These are phyloP conservation scores for Koerneria pararmatus DNA, from an alignment of 2,888 invertebrate species.

Conservation along the genomic window DNA sequence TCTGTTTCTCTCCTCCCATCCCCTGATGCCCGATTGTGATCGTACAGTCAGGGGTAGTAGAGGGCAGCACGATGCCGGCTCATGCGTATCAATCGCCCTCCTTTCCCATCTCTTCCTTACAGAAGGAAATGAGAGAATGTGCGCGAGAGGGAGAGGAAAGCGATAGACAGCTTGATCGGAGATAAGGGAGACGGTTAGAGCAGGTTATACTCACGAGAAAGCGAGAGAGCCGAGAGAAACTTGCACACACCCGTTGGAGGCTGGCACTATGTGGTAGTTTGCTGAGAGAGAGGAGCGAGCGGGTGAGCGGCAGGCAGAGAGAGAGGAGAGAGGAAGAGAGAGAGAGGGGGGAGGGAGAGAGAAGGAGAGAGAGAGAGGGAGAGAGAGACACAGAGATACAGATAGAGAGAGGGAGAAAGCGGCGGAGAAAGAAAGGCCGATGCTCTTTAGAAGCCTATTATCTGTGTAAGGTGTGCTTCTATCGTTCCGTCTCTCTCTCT, in stretches of 20 bases:
- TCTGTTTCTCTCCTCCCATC: background rate
- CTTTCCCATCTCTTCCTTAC: background rate
- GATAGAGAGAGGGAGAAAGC: background rate
- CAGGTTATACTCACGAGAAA: no score
- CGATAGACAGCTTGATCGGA: no score
- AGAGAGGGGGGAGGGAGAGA: background rate
- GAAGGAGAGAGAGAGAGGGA: background rate
- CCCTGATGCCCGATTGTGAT: background rate
- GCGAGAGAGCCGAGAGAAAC: no score
- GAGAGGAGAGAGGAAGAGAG: background rate
- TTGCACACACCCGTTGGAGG: background rate
- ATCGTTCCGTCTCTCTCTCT: conserved; percentile 28
- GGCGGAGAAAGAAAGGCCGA: background rate
- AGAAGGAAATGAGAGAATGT: no score
- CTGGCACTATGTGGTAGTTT: background rate
- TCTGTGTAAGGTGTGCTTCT: conserved; percentile 4
- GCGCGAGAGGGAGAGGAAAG: no score
- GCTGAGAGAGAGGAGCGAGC: background rate
- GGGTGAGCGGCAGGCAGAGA: background rate
- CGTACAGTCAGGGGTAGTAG: background rate
- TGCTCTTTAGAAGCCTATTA: no score
- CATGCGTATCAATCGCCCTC: background rate
- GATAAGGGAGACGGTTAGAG: no score
- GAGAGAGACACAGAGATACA: background rate
- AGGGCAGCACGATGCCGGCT: background rate